A percentile compares a stretch with the other conserved stretches of the same genome.
Evolutionary conservation across 2,113 vertebrate species (phyloP).

Genomic region (Saguinus imperator): DNA sequence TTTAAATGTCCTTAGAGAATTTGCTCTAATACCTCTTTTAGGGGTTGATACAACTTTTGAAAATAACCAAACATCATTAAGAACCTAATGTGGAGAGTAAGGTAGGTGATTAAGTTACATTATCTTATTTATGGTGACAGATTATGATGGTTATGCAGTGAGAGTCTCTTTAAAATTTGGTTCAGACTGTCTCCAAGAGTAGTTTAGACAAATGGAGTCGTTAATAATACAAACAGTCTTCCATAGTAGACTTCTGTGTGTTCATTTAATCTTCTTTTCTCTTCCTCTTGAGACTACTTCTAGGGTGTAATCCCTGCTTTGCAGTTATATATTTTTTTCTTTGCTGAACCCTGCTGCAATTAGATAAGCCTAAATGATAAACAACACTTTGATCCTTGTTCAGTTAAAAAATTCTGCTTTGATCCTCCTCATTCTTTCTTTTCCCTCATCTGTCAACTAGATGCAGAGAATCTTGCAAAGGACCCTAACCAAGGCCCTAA

Average conservation of each 20-base stretch:
- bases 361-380: not conserved
- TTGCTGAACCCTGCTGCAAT: too few species aligned
- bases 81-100: not conserved
- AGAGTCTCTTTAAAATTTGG: constrained; percentile 40
- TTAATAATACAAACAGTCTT: not conserved
- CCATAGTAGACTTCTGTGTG: not conserved
- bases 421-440: not conserved
- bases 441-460: not conserved
- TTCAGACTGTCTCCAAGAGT: not conserved
- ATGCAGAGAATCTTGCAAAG: not conserved
- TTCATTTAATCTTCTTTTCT: constrained; percentile 24
- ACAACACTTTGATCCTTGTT: not conserved
- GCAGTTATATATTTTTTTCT: not conserved
- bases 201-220: constrained; percentile 1
- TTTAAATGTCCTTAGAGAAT: not conserved
- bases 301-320: not conserved
- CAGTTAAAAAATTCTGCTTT: not conserved
- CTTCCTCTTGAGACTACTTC: not conserved
- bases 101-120: not conserved
- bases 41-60: not conserved
- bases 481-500: not conserved
- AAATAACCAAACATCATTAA: not conserved
- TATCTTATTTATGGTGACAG: constrained; percentile 9
- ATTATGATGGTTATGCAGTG: not conserved
- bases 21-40: not conserved